Evolutionary conservation across 2,888 invertebrate genomes (phyloP), one percentile per base, ranked within the genome.

Genomic region (Epicampocera succincta): DNA sequence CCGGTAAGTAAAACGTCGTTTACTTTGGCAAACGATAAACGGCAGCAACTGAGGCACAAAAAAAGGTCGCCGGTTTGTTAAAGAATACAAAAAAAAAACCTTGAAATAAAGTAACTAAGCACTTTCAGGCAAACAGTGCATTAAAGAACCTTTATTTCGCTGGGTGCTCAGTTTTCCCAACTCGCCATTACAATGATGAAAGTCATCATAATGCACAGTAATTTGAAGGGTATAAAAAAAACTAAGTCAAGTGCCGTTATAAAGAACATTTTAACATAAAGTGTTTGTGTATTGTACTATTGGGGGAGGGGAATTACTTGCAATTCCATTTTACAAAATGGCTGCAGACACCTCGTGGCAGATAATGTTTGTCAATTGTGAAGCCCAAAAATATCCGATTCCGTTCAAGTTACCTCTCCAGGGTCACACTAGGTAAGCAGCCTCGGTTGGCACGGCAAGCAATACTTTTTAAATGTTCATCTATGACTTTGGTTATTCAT

Each of bases 71-170:
- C 52, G 6, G 13, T 48, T 21, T 25, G 33, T 17, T 66, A 8
- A 5, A 42, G 44, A 42, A 44, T 13, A 25, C 1, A 29, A 79
- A 65, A 69, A 79, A 65, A 69, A 78, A 54, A 12, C 54, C 48
- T 74, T 74, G 74, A 65, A 74, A 69, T 78, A 65, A 77, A 77
- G 77, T 77, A 69, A 77, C 69, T 78, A 74, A 61, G 71, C 65
- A 44, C n/a, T 25, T 54, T 42, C 17, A 40, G 52, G 54, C 69
- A 82, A 82, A 81, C 81, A 77, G 60, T 73, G 8, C 38, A 72
- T 60, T 33, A 63, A 65, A 71, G 58, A 29, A 11, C 33, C 19
- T 50, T 78, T 50, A 19, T 63, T 25, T 72, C 8, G 2, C 33
- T 25, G 25, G 0, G 8, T 33, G 8, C 33, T 33, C 15, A 9